Base-by-base conservation (phyloP, 2,888 invertebrate species). In the Flexamia atlantica region DNA sequence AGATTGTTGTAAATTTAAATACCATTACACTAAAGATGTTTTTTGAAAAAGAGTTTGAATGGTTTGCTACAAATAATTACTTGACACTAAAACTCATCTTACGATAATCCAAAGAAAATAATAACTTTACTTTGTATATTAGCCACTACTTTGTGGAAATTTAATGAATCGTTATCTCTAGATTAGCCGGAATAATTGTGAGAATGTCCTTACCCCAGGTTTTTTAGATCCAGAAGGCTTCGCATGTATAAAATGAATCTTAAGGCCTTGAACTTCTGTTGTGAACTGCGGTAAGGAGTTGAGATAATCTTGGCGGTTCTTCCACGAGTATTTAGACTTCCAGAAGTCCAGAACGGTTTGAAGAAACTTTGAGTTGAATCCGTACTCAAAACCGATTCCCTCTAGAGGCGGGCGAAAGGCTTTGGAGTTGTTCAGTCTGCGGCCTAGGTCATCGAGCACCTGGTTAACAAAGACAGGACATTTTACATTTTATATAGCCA, bases 261-360 rank as follows among this genome's bases (percentile, higher is more conserved):
- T 92, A 85, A 95, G 88, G 1, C 94, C 94, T 25, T 84, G 86
- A 87, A 97, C 94, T 83, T 94, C 93, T 0, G 97, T 97, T 74
- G 92, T 92, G 89, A 92, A 97, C 85, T 97, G 96, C 0, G 94
- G 92, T 87, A 94, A 95, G 85, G 92, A 91, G 88, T 97, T 97
- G n/a, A 98, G 90, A 83, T 92, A 92, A 1, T 90, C 89, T 89
- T 96, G 94, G 12, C 95, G 91, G 80, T 94, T 92, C 36, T 90
- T 89, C 95, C 95, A 96, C 87, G 96, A 92, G 89, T 96, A 97
- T 42, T 92, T 92, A 50, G 93, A 93, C 14, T 92, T 92, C 98
- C 98, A 98, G 89, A 95, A 95, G 68, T 95, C 92, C 0, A 96
- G 89, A 9, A 97, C 91, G 86, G 92, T 92, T 14, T 92, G 91